Percentiles rank a stretch among this genome's conserved stretches.
These are phyloP conservation scores for Vulpes lagopus DNA, from an alignment of 2,113 vertebrate species.

Conservation along the genomic window DNA sequence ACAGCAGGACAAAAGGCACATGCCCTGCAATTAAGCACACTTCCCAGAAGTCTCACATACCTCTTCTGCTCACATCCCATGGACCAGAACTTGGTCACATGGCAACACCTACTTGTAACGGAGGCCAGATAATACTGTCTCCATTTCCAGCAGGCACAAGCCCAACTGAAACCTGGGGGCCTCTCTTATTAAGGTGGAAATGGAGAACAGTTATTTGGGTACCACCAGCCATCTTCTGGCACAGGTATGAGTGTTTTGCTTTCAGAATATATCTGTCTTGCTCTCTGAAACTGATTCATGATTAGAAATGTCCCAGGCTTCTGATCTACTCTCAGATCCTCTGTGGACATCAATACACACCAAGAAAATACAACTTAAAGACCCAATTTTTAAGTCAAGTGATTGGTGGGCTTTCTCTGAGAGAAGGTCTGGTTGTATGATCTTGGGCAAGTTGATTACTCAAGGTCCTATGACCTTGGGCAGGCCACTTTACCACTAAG, in stretches of 20 bases:
- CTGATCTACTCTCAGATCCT: not conserved
- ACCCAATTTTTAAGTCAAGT: constrained; percentile 8
- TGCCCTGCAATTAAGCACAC: not conserved
- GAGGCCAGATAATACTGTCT: not conserved
- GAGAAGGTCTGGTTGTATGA: not conserved
- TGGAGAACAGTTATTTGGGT: not conserved
- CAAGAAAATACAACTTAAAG: not conserved
- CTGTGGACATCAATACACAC: not conserved
- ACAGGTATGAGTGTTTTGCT: not conserved
- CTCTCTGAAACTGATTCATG: not conserved
- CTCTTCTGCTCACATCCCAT: not conserved
- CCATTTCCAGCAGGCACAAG: not conserved
- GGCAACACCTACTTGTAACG: not conserved
- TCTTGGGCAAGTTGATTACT: not conserved
- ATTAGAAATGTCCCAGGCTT: not conserved
- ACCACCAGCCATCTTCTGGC: not conserved
- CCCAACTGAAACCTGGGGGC: not conserved
- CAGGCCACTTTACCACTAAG: not conserved
- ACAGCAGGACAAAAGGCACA: not conserved
- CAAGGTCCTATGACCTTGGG: not conserved
- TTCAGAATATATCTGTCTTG: not conserved
- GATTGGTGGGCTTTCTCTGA: not conserved
- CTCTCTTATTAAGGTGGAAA: not conserved
- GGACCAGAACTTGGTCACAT: not conserved
- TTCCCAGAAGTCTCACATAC: not conserved